Conservation (phyloP, 2,888 invertebrate genomes). For the Torymus texanus region DNA sequence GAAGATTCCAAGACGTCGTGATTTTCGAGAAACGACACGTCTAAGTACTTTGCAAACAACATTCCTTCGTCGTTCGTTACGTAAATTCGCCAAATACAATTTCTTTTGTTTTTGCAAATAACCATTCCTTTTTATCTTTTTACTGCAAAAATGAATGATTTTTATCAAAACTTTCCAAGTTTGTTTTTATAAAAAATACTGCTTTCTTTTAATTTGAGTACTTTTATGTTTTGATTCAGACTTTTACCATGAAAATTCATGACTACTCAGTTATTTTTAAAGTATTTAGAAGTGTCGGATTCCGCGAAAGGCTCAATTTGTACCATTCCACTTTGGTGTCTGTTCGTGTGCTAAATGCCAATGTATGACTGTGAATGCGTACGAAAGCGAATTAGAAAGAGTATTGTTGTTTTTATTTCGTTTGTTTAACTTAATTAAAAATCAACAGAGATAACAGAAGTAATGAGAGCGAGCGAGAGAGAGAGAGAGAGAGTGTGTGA, state of each 20-base stretch:
- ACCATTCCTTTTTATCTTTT: neutral
- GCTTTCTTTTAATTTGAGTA: too few species aligned
- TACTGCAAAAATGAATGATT: neutral
- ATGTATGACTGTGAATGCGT: constrained; percentile 15
- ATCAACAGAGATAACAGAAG: neutral
- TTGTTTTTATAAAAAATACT: too few species aligned
- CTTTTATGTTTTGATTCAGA: too few species aligned
- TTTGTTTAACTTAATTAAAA: constrained; percentile 9
- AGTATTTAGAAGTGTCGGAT: constrained; percentile 41
- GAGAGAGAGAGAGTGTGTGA: constrained; percentile 9
- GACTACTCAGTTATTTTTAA: neutral
- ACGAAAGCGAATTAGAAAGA: neutral
- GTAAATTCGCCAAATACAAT: neutral
- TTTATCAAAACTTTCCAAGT: too few species aligned
- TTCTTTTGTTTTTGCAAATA: constrained; percentile 13
- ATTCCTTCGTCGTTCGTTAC: constrained; percentile 30
- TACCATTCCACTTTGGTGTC: constrained; percentile 47
- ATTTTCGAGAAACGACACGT: constrained; percentile 17
- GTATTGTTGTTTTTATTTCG: constrained; percentile 2
- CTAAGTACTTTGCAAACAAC: constrained; percentile 42
- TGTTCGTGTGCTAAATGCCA: constrained; percentile 33
- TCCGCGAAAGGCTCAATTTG: constrained; percentile 25
- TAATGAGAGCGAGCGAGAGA: constrained; percentile 3
- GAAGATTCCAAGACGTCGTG: constrained; percentile 18
- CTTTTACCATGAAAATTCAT: too few species aligned